These are phyloP conservation scores for Lypha dubia DNA, from an alignment of 2,888 invertebrate species.

Conservation along the genomic window DNA sequence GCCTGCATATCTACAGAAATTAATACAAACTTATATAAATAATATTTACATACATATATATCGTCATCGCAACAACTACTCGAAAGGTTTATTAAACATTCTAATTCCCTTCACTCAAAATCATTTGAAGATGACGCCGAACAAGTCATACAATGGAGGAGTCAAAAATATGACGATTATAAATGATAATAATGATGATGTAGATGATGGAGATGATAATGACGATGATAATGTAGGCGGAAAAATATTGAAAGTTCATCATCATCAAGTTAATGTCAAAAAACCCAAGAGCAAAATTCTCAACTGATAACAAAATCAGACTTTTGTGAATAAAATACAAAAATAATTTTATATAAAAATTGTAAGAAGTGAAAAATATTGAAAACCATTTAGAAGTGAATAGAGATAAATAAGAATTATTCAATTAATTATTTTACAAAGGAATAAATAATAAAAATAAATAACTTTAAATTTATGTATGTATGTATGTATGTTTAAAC, in stretches of 20 bases:
- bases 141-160: not conserved
- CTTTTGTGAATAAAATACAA: constrained; percentile 4
- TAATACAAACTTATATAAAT: too few relatives aligned
- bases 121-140: too few relatives aligned
- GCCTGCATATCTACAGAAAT: too few relatives aligned
- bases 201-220: constrained; percentile 3
- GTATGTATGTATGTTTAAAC: not conserved
- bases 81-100: too few relatives aligned
- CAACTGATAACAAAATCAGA: constrained; percentile 49
- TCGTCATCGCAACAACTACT: too few relatives aligned
- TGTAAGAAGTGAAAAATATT: not conserved
- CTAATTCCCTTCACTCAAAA: too few relatives aligned
- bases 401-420: not conserved
- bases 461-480: not conserved
- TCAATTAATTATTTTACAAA: not conserved
- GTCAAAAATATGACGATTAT: not conserved
- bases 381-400: not conserved
- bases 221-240: constrained; percentile 19
- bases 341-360: constrained; percentile 6
- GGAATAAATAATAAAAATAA: not conserved
- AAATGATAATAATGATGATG: not conserved
- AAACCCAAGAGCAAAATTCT: constrained; percentile 7
- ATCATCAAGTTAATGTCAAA: constrained; percentile 43
- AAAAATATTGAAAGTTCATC: constrained; percentile 31
- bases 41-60: too few relatives aligned